Evolutionary conservation across 2,113 vertebrate genomes (phyloP).

Genomic region (Sitta europaea): DNA sequence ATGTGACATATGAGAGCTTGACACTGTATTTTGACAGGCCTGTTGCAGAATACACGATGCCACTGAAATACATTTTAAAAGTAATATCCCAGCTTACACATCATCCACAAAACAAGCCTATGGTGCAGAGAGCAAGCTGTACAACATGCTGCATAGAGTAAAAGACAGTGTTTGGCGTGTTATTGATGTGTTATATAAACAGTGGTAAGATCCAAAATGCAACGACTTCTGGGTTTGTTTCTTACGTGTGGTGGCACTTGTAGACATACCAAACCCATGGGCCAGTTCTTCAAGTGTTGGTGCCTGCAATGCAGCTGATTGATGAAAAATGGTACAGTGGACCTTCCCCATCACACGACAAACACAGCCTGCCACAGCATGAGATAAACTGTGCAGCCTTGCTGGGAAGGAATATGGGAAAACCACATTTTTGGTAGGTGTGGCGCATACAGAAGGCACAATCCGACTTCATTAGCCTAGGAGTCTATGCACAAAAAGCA

Average conservation of each 20-base stretch:
- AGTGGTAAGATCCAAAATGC: background rate
- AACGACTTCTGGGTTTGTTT: background rate
- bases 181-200: conserved; percentile 34
- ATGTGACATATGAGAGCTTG: conserved; percentile 30
- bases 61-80: background rate
- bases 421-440: background rate
- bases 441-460: background rate
- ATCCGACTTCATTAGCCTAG: too few relatives aligned
- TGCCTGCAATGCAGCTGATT: background rate
- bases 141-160: background rate
- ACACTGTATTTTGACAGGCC: conserved; percentile 36
- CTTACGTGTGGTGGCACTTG: background rate
- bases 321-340: background rate
- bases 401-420: background rate
- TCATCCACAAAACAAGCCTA: background rate
- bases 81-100: conserved; percentile 37
- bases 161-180: background rate
- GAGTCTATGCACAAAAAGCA: background rate
- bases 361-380: background rate
- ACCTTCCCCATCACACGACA: background rate
- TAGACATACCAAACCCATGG: background rate
- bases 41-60: background rate
- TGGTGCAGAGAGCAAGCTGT: conserved; percentile 4
- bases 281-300: background rate
- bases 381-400: background rate